Base-by-base conservation (phyloP, 2,888 invertebrate genomes). In the Tiliacea aurago region DNA sequence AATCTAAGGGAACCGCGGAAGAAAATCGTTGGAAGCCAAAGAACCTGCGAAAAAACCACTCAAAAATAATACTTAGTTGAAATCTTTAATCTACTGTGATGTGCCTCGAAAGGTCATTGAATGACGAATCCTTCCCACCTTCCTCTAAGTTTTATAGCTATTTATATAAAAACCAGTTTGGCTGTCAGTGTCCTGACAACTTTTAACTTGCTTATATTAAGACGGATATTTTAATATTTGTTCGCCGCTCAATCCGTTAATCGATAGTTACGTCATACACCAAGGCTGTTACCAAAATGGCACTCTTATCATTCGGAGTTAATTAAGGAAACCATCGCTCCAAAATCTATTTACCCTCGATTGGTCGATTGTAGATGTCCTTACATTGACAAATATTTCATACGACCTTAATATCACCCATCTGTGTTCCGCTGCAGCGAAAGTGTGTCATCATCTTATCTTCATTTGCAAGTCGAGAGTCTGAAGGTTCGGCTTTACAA, bases 381-480 rank as follows among this genome's bases (percentile, higher is more conserved):
- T 83, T 69, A 69, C 83, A 68, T 65, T 69, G 47, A 56, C 62
- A 70, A 79, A 83, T 79, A 79, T 72, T 79, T 76, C 66, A 70
- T 79, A 59, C 79, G 83, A 79, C 81, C 81, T 79, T 80, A 75
- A 79, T 81, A 28, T 43, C 62, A 28, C 70, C 56, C 55, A 70
- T 65, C 67, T 71, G 62, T 59, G 55, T 81, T 65, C 62, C 51
- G 66, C 63, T 72, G 71, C 81, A 76, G 28, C 55, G 55, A 76
- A 81, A 81, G 62, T 83, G 56, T 79, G 81, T 75, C 79, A 65
- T 79, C 63, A 75, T 59, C 70, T 78, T 70, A 64, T 73, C 83
- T 83, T 81, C 83, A 81, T 81, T 81, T 83, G 76, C 81, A 81
- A 83, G 83, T 83, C 81, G 65, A 83, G 81, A 81, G 79, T 41